phyloP scores from a whole-genome alignment of 2,797 vertebrate genomes.

The Peromyscus nudipes region DNA sequence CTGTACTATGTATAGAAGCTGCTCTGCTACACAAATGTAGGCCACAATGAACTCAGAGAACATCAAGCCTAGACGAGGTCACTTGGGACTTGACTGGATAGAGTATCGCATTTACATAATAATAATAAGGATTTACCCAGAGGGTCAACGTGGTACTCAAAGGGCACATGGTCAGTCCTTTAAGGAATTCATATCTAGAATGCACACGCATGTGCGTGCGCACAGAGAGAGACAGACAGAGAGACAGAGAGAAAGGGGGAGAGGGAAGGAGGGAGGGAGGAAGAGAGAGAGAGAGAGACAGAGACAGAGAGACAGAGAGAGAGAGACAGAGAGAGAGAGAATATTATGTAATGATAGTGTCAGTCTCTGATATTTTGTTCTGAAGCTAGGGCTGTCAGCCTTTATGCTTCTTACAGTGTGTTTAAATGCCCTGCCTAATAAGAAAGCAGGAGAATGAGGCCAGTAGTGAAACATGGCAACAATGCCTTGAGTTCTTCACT shows the following conservation, averaged over 20 bases:
- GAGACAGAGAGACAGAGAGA: too few relatives aligned
- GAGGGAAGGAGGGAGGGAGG: too few relatives aligned
- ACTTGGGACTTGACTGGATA: not conserved
- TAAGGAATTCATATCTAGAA: not conserved
- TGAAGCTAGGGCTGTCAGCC: not conserved
- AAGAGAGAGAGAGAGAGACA: too few relatives aligned
- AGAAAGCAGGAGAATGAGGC: not conserved
- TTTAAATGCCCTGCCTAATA: too few relatives aligned
- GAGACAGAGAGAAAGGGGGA: too few relatives aligned
- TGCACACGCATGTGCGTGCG: not conserved
- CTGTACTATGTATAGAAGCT: not conserved
- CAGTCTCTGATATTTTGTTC: not conserved
- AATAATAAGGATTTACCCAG: not conserved
- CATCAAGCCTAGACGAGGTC: not conserved
- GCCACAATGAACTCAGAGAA: not conserved
- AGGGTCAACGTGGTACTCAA: not conserved
- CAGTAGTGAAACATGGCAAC: not conserved
- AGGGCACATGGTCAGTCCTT: not conserved
- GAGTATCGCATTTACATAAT: not conserved
- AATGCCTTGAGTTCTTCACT: not conserved
- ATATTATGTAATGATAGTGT: not conserved
- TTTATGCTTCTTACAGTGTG: not conserved
- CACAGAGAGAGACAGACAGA: too few relatives aligned
- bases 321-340: too few relatives aligned
- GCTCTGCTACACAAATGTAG: not conserved